Conservation (phyloP, 1,140 invertebrate species). For the Microvelia longipes region DNA sequence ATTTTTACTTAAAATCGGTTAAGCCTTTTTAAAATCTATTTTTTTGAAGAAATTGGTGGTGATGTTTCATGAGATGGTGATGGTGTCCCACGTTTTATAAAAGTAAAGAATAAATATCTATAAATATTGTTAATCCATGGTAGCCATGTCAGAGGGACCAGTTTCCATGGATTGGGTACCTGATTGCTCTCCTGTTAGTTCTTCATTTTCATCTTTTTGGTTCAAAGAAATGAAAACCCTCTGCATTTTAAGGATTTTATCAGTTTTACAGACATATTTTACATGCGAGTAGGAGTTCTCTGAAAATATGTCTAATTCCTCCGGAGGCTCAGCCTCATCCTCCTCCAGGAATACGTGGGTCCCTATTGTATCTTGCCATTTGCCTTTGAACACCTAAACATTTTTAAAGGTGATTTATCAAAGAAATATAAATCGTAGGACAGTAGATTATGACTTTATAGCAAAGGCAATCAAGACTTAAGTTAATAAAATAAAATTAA, state of each 20-base stretch:
- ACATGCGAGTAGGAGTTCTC: slow-evolving; percentile 7
- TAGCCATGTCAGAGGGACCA: no score
- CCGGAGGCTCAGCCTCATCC: neutral
- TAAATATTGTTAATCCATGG: no score
- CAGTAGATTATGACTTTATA: neutral
- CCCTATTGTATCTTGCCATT: slow-evolving; percentile 19
- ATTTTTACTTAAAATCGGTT: no score
- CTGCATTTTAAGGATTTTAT: slow-evolving; percentile 18
- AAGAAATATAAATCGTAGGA: neutral
- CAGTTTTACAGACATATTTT: slow-evolving; percentile 16
- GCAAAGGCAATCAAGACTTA: neutral
- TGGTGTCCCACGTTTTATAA: no score
- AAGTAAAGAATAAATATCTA: no score
- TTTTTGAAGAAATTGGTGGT: no score
- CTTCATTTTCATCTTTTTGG: neutral
- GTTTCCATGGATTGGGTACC: no score
- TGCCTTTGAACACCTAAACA: slow-evolving; percentile 18
- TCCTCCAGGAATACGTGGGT: slow-evolving; percentile 20
- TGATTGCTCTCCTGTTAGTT: no score
- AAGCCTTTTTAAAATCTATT: no score
- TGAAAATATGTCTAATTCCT: slow-evolving; percentile 14
- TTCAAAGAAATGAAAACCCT: slow-evolving; percentile 16
- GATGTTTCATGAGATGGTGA: no score
- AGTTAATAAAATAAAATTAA: neutral
- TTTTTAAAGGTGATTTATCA: slow-evolving; percentile 9